Conservation (phyloP, 2,113 vertebrate species). For the Platichthys flesus region DNA sequence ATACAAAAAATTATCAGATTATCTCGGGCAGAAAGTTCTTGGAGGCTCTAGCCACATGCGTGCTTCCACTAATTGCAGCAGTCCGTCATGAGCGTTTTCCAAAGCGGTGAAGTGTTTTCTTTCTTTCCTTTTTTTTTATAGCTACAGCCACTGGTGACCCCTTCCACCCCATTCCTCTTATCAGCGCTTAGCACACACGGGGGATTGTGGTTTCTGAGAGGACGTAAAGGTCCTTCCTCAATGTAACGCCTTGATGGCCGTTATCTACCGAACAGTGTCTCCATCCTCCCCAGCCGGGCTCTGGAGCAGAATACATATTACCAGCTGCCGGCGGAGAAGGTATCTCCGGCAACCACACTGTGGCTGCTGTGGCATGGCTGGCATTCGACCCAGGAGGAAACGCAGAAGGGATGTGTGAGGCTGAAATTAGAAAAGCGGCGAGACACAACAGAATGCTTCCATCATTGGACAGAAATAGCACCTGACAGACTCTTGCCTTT, state of each 20-base stretch:
- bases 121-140: constrained; percentile 10
- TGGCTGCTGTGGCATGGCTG: constrained; percentile 34
- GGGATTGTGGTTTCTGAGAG: constrained; percentile 62
- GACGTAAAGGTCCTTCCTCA: constrained; percentile 66
- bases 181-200: constrained; percentile 72
- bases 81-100: constrained; percentile 43
- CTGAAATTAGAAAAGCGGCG: constrained; percentile 44
- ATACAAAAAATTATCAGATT: background rate
- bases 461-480: constrained; percentile 52
- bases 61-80: constrained; percentile 34
- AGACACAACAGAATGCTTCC: constrained; percentile 36
- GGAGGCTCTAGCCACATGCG: background rate
- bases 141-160: constrained; percentile 57
- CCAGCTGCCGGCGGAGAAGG: constrained; percentile 13
- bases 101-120: constrained; percentile 43
- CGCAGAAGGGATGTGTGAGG: constrained; percentile 10
- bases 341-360: constrained; percentile 28
- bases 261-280: constrained; percentile 67
- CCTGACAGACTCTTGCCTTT: constrained; percentile 9
- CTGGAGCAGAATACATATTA: constrained; percentile 60
- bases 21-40: constrained; percentile 12
- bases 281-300: constrained; percentile 48
- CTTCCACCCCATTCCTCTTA: constrained; percentile 75
- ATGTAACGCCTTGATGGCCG: constrained; percentile 63
- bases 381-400: constrained; percentile 18